phyloP scores from a whole-genome alignment of 2,113 vertebrate species.

The Balaeniceps rex region DNA sequence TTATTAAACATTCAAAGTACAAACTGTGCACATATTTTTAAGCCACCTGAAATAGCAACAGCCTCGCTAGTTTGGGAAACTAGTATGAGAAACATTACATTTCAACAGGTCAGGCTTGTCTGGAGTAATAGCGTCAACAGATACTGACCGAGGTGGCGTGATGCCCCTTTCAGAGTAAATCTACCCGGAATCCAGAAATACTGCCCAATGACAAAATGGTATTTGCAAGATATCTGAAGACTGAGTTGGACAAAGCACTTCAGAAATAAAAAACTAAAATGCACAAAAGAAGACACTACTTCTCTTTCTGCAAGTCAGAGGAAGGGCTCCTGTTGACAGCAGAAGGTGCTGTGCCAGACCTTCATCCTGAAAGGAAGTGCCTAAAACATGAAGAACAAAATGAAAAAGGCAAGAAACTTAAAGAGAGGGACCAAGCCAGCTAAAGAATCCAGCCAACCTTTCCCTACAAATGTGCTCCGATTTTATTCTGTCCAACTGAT shows the following conservation, averaged over 20 bases:
- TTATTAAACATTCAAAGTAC: constrained; percentile 66
- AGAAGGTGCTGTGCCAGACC: not conserved
- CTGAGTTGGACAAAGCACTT: not conserved
- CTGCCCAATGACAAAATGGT: not conserved
- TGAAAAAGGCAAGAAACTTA: not conserved
- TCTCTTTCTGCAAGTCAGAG: not conserved
- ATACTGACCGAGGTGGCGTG: not conserved
- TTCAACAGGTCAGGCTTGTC: constrained; percentile 15
- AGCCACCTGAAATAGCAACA: constrained; percentile 73
- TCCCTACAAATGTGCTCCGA: not conserved
- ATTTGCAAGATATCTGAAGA: not conserved
- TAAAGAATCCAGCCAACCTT: not conserved
- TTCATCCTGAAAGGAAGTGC: not conserved
- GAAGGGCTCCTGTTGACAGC: not conserved
- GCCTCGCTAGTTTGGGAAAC: constrained; percentile 14
- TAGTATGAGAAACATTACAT: constrained; percentile 12
- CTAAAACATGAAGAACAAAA: not conserved
- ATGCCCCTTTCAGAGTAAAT: not conserved
- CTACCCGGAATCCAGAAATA: not conserved
- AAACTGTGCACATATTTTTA: constrained; percentile 57
- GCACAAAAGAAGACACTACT: too few species aligned
- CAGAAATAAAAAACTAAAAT: not conserved
- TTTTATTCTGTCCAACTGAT: not conserved
- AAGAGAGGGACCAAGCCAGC: not conserved
- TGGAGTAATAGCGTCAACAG: not conserved